Evolutionary conservation across 1,140 invertebrate genomes (phyloP), one percentile per base, ranked within the genome.

Genomic region (Pseudomyrmex sp.): DNA sequence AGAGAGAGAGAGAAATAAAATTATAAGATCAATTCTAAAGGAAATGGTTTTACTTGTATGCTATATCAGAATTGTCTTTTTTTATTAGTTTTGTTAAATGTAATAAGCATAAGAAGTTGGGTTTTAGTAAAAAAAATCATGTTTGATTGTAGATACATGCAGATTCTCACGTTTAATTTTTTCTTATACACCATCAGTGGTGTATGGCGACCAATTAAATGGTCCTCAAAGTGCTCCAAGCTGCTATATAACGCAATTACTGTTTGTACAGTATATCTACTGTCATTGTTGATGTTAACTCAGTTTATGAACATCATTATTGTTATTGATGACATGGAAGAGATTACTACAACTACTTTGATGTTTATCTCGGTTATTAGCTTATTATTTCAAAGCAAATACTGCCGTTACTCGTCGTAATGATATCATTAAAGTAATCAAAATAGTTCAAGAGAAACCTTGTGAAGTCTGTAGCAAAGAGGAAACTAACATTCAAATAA

Each of bases 181-280:
- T 72, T 52, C 12, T 8, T 82, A 20, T 85, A 63, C 13, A 50
- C 52, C 13, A 50, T 77, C 12, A 48, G 46, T 58, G 83, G 77
- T 44, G 10, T 85, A 8, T 85, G 83, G 83, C 74, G 66, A 50
- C 76, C 83, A 20, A 63, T 68, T 20, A 13, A 82, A 10, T 85
- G 83, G 83, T 52, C 74, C 1, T 61, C 76, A 2, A 77, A 54
- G 23, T 70, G 1, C 9, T 83, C 66, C 44, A 58, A 62, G 12
- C 13, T 73, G 26, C 1, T 72, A 26, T 82, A 82, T 15, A 26
- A 50, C 0, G 1, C 48, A 8, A 52, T 46, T 15, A 82, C 70
- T 2, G 5, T 63, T 12, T 12, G 13, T 0, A 23, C 52, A 23
- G 15, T 58, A 15, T 72, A 80, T 20, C 4, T 70, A 12, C 7